These are phyloP conservation scores for Gouania willdenowi DNA, from an alignment of 2,797 vertebrate genomes.

Conservation along the genomic window DNA sequence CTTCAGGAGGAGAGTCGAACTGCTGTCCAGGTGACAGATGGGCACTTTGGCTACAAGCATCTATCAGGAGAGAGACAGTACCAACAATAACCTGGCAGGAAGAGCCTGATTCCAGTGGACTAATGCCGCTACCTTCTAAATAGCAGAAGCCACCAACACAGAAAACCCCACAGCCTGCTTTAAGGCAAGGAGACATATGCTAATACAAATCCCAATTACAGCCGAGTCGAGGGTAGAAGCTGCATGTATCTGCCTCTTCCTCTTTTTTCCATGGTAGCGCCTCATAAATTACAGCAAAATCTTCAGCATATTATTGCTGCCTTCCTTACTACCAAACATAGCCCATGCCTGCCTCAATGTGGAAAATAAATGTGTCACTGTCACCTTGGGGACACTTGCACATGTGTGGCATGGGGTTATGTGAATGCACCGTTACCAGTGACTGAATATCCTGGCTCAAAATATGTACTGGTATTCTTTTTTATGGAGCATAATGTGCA, in stretches of 20 bases:
- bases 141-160: constrained; percentile 14
- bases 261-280: constrained; percentile 28
- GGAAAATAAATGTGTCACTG: constrained; percentile 5
- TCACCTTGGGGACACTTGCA: constrained; percentile 2
- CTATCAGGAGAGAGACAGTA: constrained; percentile 57
- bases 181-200: constrained; percentile 44
- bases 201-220: constrained; percentile 64
- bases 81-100: constrained; percentile 50
- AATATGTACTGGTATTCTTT: constrained; percentile 20
- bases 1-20: constrained; percentile 46
- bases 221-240: constrained; percentile 45
- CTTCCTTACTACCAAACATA: constrained; percentile 24
- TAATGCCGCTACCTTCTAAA: constrained; percentile 31
- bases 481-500: constrained; percentile 6
- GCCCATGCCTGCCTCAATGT: constrained; percentile 14
- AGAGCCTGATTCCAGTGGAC: constrained; percentile 46
- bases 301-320: constrained; percentile 30
- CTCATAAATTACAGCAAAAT: constrained; percentile 19
- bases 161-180: constrained; percentile 16
- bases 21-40: constrained; percentile 60
- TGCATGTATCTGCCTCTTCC: constrained; percentile 5
- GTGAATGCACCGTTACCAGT: neutral
- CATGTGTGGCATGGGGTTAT: constrained; percentile 3
- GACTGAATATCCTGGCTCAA: constrained; percentile 19
- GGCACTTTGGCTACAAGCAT: constrained; percentile 43